Conservation (phyloP, 2,888 invertebrate species). For the Melitaea athalia region DNA sequence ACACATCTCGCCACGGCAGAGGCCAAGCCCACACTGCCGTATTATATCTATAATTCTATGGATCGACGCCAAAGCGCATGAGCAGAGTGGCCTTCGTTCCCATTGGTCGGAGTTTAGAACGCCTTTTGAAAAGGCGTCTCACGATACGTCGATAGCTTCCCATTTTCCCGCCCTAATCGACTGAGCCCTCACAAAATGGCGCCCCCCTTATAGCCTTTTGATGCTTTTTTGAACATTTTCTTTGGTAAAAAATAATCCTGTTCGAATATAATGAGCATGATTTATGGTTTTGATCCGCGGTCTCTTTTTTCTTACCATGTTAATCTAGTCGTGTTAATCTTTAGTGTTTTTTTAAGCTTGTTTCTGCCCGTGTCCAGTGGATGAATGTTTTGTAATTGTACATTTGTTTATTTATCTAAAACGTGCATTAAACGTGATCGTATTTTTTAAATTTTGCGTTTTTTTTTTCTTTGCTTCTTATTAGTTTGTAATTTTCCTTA, state of each 20-base stretch:
- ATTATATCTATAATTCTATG: constrained; percentile 77
- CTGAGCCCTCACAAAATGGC: constrained; percentile 78
- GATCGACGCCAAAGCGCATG: constrained; percentile 79
- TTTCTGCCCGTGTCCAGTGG: constrained; percentile 38
- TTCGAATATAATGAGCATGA: constrained; percentile 82
- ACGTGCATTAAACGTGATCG: constrained; percentile 29
- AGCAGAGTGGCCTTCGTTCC: constrained; percentile 54
- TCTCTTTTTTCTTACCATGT: constrained; percentile 58
- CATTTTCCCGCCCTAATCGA: constrained; percentile 73
- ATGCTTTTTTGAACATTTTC: constrained; percentile 81
- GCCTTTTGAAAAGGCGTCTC: constrained; percentile 60
- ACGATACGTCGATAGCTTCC: constrained; percentile 61
- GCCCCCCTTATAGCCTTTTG: constrained; percentile 77
- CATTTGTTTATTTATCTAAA: constrained; percentile 38
- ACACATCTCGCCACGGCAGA: constrained; percentile 64
- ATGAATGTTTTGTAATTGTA: constrained; percentile 38
- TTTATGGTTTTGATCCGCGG: constrained; percentile 79
- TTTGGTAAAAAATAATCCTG: constrained; percentile 81
- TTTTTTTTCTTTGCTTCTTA: constrained; percentile 3
- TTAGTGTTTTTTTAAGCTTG: constrained; percentile 68
- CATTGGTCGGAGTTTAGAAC: constrained; percentile 67
- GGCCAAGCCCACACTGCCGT: constrained; percentile 80
- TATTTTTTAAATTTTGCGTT: constrained; percentile 14
- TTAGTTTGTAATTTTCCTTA: neutral
- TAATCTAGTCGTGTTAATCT: constrained; percentile 78